These are phyloP conservation scores for Pentamera pediparva DNA, from an alignment of 53 echinoderm and acorn worm species.

Conservation along the genomic window DNA sequence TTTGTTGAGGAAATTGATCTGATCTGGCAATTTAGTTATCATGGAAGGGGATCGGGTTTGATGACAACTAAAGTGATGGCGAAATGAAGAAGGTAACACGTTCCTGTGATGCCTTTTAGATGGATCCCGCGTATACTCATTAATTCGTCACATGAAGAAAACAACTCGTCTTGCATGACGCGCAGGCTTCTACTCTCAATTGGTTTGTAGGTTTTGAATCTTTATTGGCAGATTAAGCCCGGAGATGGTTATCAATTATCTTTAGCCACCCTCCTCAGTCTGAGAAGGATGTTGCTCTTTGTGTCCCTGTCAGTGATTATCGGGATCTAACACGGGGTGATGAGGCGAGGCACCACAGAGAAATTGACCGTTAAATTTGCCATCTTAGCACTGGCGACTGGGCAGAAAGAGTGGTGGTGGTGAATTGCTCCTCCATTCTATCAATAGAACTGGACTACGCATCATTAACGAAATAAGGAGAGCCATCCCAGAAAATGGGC, in stretches of 20 bases:
- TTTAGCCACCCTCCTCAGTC: not conserved
- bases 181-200: constrained; percentile 7
- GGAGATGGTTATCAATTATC: not conserved
- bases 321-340: too few species aligned
- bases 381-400: too few species aligned
- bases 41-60: constrained; percentile 22
- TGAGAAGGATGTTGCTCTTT: too few species aligned
- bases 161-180: constrained; percentile 23
- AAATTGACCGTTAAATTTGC: constrained; percentile 13
- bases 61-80: constrained; percentile 30
- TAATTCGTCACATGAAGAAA: constrained; percentile 27
- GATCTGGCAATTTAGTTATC: constrained; percentile 31
- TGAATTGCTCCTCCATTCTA: too few species aligned
- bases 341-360: too few species aligned
- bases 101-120: constrained; percentile 22
- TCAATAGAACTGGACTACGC: too few species aligned
- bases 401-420: too few species aligned
- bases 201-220: not conserved
- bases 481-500: too few species aligned
- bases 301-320: too few species aligned
- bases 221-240: not conserved
- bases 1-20: constrained; percentile 36
- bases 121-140: constrained; percentile 4
- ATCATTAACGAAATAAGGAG: not conserved
- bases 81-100: constrained; percentile 20